These are phyloP conservation scores for Reticulitermes speratus DNA, from an alignment of 1,140 invertebrate species.

Conservation along the genomic window DNA sequence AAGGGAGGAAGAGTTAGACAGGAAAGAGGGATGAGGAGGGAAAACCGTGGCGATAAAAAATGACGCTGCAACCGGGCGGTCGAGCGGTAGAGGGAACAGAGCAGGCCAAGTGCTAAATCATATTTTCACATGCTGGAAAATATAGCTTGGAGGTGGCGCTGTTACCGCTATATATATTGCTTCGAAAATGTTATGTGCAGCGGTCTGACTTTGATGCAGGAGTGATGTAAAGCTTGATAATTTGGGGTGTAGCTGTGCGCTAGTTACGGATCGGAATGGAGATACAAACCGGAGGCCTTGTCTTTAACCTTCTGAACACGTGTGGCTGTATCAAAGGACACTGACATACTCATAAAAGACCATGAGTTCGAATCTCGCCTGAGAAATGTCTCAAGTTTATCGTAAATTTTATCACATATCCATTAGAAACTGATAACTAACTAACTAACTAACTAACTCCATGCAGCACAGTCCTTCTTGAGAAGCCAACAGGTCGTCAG, in stretches of 20 bases:
- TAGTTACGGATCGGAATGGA: too few species aligned
- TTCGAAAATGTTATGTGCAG: not conserved
- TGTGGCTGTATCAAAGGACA: too few species aligned
- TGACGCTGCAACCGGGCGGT: conserved; percentile 29
- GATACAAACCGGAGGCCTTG: too few species aligned
- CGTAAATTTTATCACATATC: too few species aligned
- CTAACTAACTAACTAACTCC: too few species aligned
- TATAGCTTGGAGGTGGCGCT: not conserved
- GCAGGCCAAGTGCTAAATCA: conserved; percentile 28
- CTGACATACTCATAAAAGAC: too few species aligned
- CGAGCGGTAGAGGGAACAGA: not conserved
- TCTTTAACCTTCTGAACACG: too few species aligned
- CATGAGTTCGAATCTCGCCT: too few species aligned
- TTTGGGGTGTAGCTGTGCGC: not conserved
- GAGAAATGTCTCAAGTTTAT: too few species aligned
- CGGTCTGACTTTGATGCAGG: not conserved
- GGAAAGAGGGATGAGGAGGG: conserved; percentile 14
- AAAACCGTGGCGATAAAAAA: conserved; percentile 30
- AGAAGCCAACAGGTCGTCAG: too few species aligned
- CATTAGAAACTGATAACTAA: too few species aligned
- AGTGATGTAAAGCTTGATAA: not conserved
- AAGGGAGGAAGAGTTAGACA: conserved; percentile 9
- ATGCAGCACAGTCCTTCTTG: too few species aligned
- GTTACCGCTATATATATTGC: conserved; percentile 11
- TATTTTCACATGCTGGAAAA: conserved; percentile 25